These are phyloP conservation scores for Musca vetustissima DNA, from an alignment of 1,140 invertebrate species.

Conservation along the genomic window DNA sequence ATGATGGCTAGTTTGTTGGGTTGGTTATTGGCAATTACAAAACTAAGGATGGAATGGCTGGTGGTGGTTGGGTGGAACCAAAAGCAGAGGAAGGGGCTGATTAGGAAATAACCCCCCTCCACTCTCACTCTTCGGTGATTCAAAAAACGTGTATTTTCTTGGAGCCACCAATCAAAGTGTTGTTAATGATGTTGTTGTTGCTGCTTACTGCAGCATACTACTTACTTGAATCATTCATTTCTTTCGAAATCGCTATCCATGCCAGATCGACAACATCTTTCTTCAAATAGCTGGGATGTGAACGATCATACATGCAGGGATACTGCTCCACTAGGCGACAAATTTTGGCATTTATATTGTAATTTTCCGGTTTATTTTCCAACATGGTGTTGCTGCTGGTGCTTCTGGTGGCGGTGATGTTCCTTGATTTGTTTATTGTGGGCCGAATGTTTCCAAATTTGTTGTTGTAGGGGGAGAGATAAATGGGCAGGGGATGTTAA, in stretches of 20 bases:
- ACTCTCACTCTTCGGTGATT: no score
- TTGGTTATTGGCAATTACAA: not conserved
- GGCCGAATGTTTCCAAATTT: no score
- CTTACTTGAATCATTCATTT: conserved; percentile 41
- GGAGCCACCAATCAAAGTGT: not conserved
- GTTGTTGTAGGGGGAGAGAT: no score
- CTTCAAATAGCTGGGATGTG: conserved; percentile 35
- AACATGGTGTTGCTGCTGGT: conserved; percentile 6
- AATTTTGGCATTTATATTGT: conserved; percentile 41
- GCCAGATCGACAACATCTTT: conserved; percentile 40
- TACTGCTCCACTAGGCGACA: conserved; percentile 41
- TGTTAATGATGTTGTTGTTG: conserved; percentile 17
- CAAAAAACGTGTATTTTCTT: not conserved
- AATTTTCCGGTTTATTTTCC: conserved; percentile 35
- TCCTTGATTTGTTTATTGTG: no score
- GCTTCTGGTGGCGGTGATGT: no score
- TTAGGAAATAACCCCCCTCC: not conserved
- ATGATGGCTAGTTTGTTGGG: no score
- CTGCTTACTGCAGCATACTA: conserved; percentile 3
- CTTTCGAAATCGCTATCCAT: conserved; percentile 40
- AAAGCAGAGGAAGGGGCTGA: no score
- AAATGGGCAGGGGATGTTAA: no score
- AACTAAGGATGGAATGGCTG: not conserved
- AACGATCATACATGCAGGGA: conserved; percentile 49
- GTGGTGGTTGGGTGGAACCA: not conserved